Evolutionary conservation across 2,888 invertebrate species (phyloP), one percentile per base, ranked within the genome.

Genomic region (Rhorus exstirpatorius): DNA sequence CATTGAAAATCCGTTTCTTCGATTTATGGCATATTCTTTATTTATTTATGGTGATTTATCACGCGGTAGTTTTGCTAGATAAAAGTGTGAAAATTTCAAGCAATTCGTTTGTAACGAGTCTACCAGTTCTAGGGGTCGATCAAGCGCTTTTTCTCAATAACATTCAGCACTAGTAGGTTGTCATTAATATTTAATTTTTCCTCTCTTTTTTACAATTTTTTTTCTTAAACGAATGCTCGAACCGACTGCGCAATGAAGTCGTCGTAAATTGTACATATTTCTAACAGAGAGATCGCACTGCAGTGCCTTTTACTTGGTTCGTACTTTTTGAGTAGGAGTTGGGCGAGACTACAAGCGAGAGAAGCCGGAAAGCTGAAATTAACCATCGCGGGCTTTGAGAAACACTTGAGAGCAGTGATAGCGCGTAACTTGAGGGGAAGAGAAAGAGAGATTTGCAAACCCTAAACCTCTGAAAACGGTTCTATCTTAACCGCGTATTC

Each of bases 301-400:
- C n/a, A 12, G 46, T n/a, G 67, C 14, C 3, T 60, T 21, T 61
- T 51, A 8, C 19, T 17, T 51, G 10, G 24, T 24, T 14, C 49
- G 24, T 1, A 31, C 26, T 49, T 1, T 14, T 7, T 1, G n/a
- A 12, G 10, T 31, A 46, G 41, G 44, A 70, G 17, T 58, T 44
- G 1, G 12, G 70, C 26, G n/a, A 26, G 44, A 41, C 6, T 71
- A 8, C 8, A 8, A n/a, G n/a, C 17, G 3, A 24, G 55, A 3
- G 12, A 19, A 4, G 8, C 49, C 35, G 60, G 49, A 61, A 49
- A 72, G 31, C 60, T 8, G 10, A 35, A 35, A 49, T 31, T 60
- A 72, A 72, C 19, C 49, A 7, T 38, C 38, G 10, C 35, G 60
- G 12, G 8, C 21, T 60, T 49, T 61, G 46, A 58, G 55, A 19